Evolutionary conservation across 92 coral and sea anemone species (phyloP), one percentile per base, ranked within the genome.

Genomic region (Muricea muricata): DNA sequence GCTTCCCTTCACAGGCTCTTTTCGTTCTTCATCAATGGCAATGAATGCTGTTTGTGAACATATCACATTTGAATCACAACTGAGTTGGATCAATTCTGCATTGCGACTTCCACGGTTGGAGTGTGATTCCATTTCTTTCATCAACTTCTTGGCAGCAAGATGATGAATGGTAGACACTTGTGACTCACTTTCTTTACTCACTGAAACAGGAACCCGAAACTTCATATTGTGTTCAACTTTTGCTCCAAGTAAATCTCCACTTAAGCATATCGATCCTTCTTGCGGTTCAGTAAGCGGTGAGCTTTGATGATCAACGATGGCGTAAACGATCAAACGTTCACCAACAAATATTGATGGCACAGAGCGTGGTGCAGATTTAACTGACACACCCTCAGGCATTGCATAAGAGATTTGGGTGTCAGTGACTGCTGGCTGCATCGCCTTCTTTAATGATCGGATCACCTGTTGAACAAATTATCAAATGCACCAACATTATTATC

Each of bases 371-470:
- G 87, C 82, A 42, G 77, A 78, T 29, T 87, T 79, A 34, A 89
- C 90, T 25, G 46, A 63, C 87, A 86, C 91, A 24, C 85, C 87
- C 31, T 75, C 55, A 26, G 94, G 90, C n/a, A 91, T 87, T 73
- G 58, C 81, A 95, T 94, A 95, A 25, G 89, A 85, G 13, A 91
- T 60, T 73, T 67, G 70, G 46, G 87, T 86, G 52, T 76, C 93
- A 48, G 85, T 85, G 9, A 95, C 85, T 6, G 87, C 93, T 6
- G 98, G 98, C 41, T 93, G 95, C 35, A 91, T 81, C 33, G 98
- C 97, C 37, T 87, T 75, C 83, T 93, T 89, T 56, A 94, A 77
- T 0, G 94, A 87, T 73, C 90, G 87, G 66, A 93, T 94, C 29
- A 93, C 97, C 98, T 94, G 48, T 68, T 9, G 32, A 34, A 67